Percentiles rank a stretch among this genome's conserved stretches.
Conservation (phyloP, 2,888 invertebrate species). For the Drosophila aldrichi region DNA sequence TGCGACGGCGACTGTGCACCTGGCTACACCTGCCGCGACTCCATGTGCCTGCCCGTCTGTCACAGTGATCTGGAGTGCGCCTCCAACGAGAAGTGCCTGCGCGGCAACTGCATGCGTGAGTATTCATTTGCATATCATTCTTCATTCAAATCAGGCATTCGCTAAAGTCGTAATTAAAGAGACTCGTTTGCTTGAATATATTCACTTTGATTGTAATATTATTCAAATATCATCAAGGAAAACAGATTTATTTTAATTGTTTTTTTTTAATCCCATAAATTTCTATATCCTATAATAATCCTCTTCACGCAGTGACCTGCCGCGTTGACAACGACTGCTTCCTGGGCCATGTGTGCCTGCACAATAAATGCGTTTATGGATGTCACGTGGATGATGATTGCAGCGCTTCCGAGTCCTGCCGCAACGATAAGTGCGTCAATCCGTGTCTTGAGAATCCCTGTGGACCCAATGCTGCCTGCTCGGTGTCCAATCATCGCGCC, state of each 20-base stretch:
- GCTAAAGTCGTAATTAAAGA: background rate
- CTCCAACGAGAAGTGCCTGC: conserved; percentile 94
- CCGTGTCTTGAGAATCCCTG: conserved; percentile 92
- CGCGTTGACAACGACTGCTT: conserved; percentile 96
- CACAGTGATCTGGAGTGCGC: conserved; percentile 92
- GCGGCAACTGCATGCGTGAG: conserved; percentile 92
- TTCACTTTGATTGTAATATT: too few species aligned
- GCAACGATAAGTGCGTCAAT: conserved; percentile 92
- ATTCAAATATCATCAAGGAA: too few species aligned
- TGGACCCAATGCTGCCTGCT: conserved; percentile 93
- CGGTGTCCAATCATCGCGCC: conserved; percentile 92
- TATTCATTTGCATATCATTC: conserved; percentile 55
- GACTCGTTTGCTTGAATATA: background rate
- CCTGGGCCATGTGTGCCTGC: conserved; percentile 94
- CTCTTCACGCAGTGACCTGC: conserved; percentile 89
- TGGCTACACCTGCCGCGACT: conserved; percentile 91
- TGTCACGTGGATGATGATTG: conserved; percentile 95
- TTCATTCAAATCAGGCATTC: background rate
- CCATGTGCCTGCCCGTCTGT: conserved; percentile 93
- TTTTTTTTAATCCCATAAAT: too few species aligned
- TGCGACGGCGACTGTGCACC: conserved; percentile 91
- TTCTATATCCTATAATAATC: background rate
- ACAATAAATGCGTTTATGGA: conserved; percentile 94
- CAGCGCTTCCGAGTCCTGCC: conserved; percentile 92
- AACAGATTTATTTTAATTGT: too few species aligned